These are phyloP conservation scores for Arizona elegans DNA, from an alignment of 2,113 vertebrate genomes.

Conservation along the genomic window DNA sequence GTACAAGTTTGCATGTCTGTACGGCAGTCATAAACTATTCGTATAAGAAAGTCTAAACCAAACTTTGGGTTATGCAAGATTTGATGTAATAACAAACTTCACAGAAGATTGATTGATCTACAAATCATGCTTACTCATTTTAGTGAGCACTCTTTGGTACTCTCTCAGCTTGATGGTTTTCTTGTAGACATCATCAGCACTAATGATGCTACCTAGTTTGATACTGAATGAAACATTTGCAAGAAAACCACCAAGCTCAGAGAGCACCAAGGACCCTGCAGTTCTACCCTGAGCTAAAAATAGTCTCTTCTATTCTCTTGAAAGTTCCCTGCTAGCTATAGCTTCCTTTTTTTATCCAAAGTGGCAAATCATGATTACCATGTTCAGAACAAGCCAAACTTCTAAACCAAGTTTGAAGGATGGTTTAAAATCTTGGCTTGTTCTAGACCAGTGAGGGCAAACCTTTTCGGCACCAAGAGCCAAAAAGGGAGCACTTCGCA, in stretches of 20 bases:
- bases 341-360: neutral
- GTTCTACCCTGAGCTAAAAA: neutral
- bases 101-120: neutral
- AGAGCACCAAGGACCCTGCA: neutral
- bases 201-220: neutral
- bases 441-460: neutral
- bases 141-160: neutral
- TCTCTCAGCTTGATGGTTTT: neutral
- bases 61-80: slow-evolving; percentile 7
- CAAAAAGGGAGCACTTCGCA: no score
- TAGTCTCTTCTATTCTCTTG: neutral
- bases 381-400: neutral
- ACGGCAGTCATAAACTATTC: slow-evolving; percentile 49
- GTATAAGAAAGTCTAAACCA: slow-evolving; percentile 41
- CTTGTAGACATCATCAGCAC: neutral
- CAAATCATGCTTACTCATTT: neutral
- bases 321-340: neutral
- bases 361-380: neutral
- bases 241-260: neutral
- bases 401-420: neutral
- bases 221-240: neutral
- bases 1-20: slow-evolving; percentile 48
- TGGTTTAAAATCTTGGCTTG: neutral
- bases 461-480: no score
- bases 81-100: neutral